These are phyloP conservation scores for Thryonomys swinderianus DNA, from an alignment of 2,113 vertebrate species.

Conservation along the genomic window DNA sequence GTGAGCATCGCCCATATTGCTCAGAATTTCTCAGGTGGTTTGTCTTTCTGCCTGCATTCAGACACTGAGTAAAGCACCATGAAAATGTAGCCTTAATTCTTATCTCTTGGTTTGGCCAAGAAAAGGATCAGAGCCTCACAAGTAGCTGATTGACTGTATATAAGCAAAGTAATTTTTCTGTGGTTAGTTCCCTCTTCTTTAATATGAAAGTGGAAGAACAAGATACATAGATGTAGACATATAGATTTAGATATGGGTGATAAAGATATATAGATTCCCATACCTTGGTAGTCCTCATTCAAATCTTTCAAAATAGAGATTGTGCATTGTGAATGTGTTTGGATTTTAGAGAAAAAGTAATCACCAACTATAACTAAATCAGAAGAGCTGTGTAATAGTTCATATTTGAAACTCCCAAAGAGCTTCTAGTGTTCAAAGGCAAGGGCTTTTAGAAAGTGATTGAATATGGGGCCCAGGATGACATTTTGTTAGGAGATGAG, in stretches of 20 bases:
- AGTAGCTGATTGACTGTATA: not conserved
- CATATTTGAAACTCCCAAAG: too few relatives aligned
- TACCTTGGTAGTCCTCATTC: not conserved
- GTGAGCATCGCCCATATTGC: rapidly evolving
- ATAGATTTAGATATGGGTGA: too few relatives aligned
- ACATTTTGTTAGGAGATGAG: too few relatives aligned
- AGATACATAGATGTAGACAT: not conserved
- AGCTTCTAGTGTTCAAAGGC: too few relatives aligned
- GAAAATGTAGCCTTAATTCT: not conserved
- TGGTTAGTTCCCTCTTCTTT: not conserved
- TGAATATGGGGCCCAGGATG: too few relatives aligned
- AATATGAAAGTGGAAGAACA: not conserved
- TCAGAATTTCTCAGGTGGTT: not conserved
- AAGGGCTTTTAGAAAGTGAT: too few relatives aligned
- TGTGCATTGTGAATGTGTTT: not conserved
- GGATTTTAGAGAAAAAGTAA: not conserved
- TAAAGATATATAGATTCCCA: too few relatives aligned
- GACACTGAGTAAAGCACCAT: not conserved
- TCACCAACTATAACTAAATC: not conserved
- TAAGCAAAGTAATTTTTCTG: too few relatives aligned
- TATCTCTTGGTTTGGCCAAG: not conserved
- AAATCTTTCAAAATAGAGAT: not conserved
- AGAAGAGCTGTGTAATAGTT: not conserved
- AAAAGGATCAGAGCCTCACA: not conserved
- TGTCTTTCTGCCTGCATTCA: not conserved